phyloP scores from a whole-genome alignment of 1,140 invertebrate species.

The Papilio polytes region DNA sequence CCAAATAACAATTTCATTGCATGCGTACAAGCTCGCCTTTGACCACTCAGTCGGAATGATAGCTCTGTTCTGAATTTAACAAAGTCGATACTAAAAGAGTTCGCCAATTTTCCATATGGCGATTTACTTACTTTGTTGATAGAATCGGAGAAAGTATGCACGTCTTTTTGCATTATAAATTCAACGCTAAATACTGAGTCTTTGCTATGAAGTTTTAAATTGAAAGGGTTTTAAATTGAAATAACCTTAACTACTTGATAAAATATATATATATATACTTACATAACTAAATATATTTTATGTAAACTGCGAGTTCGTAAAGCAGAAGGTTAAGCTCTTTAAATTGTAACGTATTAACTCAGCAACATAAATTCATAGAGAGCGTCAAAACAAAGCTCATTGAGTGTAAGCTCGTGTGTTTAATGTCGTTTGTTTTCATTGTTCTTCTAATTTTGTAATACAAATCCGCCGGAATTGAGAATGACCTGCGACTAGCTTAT shows the following conservation, averaged over 20 bases:
- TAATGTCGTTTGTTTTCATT: conserved; percentile 24
- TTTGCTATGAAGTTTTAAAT: background rate
- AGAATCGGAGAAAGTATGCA: background rate
- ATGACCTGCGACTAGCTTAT: background rate
- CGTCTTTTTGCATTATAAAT: no score
- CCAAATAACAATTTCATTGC: background rate
- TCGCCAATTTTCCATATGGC: background rate
- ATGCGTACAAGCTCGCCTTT: background rate
- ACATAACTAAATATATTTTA: background rate
- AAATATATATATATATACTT: background rate
- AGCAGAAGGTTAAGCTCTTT: background rate
- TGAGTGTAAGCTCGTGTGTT: background rate
- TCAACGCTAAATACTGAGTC: background rate
- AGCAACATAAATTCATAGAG: conserved; percentile 1
- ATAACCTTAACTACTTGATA: background rate
- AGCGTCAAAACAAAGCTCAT: background rate
- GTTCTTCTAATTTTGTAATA: conserved; percentile 6
- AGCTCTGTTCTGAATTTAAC: conserved; percentile 1
- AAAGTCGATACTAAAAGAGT: background rate
- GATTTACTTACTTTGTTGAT: background rate
- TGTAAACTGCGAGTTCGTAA: background rate
- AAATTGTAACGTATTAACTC: background rate
- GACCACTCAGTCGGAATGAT: background rate
- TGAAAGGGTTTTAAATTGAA: background rate
- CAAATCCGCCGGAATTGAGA: background rate